Percentiles rank a stretch among this genome's conserved stretches.
Evolutionary conservation across 2,797 vertebrate species (phyloP).

Genomic region (Ctenopoma multispine): DNA sequence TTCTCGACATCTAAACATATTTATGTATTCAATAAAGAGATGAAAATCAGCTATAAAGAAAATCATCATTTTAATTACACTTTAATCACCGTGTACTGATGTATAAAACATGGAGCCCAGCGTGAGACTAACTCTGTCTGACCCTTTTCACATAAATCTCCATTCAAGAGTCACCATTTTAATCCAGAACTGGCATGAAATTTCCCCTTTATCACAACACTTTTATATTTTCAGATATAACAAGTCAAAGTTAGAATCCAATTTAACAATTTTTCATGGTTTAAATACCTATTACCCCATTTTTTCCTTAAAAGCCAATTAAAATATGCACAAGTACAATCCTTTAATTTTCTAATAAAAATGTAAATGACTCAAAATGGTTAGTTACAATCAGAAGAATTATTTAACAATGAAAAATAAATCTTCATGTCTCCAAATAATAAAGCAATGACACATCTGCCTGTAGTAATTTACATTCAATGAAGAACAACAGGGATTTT

Average conservation of each 20-base stretch:
- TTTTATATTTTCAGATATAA: slow-evolving; percentile 64
- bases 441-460: slow-evolving; percentile 52
- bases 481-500: slow-evolving; percentile 6
- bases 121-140: slow-evolving; percentile 56
- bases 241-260: slow-evolving; percentile 76
- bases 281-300: slow-evolving; percentile 65
- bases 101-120: slow-evolving; percentile 68
- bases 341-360: slow-evolving; percentile 85
- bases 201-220: slow-evolving; percentile 68
- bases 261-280: slow-evolving; percentile 78
- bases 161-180: slow-evolving; percentile 59
- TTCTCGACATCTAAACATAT: slow-evolving; percentile 68
- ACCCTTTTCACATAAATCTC: slow-evolving; percentile 53
- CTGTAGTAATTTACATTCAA: slow-evolving; percentile 14
- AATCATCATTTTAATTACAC: slow-evolving; percentile 66
- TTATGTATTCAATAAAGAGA: slow-evolving; percentile 64
- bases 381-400: slow-evolving; percentile 64
- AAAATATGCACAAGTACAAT: slow-evolving; percentile 77
- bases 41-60: slow-evolving; percentile 51
- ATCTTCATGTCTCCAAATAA: slow-evolving; percentile 42
- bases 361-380: slow-evolving; percentile 79
- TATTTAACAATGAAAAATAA: slow-evolving; percentile 66
- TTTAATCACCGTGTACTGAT: slow-evolving; percentile 69
- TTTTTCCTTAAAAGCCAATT: slow-evolving; percentile 76
- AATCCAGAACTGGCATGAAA: slow-evolving; percentile 70